These are phyloP conservation scores for Collichthys lucidus DNA, from an alignment of 2,113 vertebrate species.

Conservation along the genomic window DNA sequence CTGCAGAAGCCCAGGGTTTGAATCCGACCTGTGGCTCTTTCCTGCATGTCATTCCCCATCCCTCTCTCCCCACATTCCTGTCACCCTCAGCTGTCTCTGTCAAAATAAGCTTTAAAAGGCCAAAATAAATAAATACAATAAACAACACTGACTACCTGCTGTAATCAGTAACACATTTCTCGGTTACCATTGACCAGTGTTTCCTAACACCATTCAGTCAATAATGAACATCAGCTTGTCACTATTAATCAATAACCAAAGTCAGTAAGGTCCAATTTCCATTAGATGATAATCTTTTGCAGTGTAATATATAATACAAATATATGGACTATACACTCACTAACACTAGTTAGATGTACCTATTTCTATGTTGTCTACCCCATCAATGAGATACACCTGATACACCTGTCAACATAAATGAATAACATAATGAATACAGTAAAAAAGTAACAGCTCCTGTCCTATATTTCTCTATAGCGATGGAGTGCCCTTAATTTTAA, in stretches of 20 bases:
- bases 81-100: no score
- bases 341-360: neutral
- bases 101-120: no score
- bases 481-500: no score
- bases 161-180: constrained; percentile 24
- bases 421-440: neutral
- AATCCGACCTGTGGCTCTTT: no score
- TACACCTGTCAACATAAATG: neutral
- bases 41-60: no score
- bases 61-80: no score
- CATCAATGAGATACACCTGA: no score
- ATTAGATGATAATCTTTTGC: neutral
- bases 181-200: constrained; percentile 16
- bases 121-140: neutral
- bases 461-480: no score
- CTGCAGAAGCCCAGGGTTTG: no score
- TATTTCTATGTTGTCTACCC: neutral
- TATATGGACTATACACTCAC: neutral
- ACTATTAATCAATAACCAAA: constrained; percentile 36
- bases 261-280: constrained; percentile 14
- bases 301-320: neutral
- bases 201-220: constrained; percentile 32
- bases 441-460: neutral
- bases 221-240: constrained; percentile 3
- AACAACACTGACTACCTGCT: constrained; percentile 29